Base-by-base conservation (phyloP, 1,140 invertebrate genomes). In the Augochlora pura region DNA sequence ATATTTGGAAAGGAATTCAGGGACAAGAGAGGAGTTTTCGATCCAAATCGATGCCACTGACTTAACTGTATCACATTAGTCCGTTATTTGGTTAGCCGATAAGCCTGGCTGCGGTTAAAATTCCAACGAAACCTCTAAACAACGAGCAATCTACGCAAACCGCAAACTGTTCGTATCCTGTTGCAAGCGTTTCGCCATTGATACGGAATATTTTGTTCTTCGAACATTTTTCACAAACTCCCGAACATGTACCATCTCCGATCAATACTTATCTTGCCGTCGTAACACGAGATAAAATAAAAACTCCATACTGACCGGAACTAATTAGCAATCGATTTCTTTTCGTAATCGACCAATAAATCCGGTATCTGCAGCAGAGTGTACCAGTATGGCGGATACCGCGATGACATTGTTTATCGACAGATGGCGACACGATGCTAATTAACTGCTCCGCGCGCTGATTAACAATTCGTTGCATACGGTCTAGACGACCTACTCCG, bases 21-120 rank as follows among this genome's bases (percentile, higher is more conserved):
- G 3, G 49, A 18, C 14, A 5, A n/a, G 49, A 52, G 14, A 14
- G 3, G 3, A 16, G 16, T 52, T 18, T 16, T 52, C 49, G 16
- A 52, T 52, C 49, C 49, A 21, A 52, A 52, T 52, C 49, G 60
- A 85, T 85, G 81, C 62, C 77, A 60, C 69, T 32, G 52, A 59
- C 32, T 79, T 85, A 85, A 85, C 83, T 81, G 82, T 85, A 73
- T 70, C n/a, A 25, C 10, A 14, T 77, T 77, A 64, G 84, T 84
- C 83, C 78, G 82, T 85, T 85, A 81, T 21, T 16, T 42, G 39
- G 18, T 38, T 62, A 77, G 9, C 21, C 21, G 21, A 64, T n/a
- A 60, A 23, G 10, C 32, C 60, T 27, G 10, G 14, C 18, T 21
- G 42, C 14, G 39, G 23, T 77, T 73, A 59, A 75, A 57, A 76